Percentiles rank a stretch among this genome's conserved stretches.
phyloP scores from a whole-genome alignment of 2,888 invertebrate species.

The Sphaerophoria taeniata region DNA sequence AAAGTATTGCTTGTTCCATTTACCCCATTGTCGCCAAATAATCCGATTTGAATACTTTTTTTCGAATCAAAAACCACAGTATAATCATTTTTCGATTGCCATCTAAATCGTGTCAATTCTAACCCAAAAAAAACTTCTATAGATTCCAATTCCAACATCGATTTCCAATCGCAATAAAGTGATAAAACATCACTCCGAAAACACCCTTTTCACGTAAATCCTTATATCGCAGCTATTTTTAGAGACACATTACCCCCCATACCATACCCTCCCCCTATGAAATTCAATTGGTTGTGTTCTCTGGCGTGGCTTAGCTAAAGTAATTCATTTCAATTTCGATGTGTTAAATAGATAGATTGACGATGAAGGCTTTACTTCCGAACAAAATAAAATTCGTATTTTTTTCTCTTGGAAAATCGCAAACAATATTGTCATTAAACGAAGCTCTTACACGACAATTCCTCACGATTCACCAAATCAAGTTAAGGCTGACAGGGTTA shows the following conservation, averaged over 20 bases:
- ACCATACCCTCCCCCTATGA: no score
- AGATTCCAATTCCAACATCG: no score
- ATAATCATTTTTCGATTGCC: no score
- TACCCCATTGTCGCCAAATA: no score
- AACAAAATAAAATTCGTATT: neutral
- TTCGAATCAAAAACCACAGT: no score
- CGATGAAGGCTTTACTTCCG: neutral
- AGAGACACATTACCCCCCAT: neutral
- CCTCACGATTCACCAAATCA: neutral
- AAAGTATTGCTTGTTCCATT: no score
- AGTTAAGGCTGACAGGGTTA: no score
- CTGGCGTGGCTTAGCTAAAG: constrained; percentile 19
- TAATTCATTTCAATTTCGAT: constrained; percentile 67
- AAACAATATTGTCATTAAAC: constrained; percentile 47
- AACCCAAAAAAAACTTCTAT: no score
- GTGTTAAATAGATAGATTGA: constrained; percentile 48
- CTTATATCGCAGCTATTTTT: constrained; percentile 12
- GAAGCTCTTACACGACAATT: constrained; percentile 44
- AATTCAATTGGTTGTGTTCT: constrained; percentile 10
- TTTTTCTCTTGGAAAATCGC: neutral
- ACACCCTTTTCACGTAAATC: constrained; percentile 10
- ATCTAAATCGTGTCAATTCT: no score
- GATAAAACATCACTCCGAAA: constrained; percentile 12
- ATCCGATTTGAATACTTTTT: no score
- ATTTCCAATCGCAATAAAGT: constrained; percentile 4